phyloP scores from a whole-genome alignment of 2,888 invertebrate species.

The Nebria salina region DNA sequence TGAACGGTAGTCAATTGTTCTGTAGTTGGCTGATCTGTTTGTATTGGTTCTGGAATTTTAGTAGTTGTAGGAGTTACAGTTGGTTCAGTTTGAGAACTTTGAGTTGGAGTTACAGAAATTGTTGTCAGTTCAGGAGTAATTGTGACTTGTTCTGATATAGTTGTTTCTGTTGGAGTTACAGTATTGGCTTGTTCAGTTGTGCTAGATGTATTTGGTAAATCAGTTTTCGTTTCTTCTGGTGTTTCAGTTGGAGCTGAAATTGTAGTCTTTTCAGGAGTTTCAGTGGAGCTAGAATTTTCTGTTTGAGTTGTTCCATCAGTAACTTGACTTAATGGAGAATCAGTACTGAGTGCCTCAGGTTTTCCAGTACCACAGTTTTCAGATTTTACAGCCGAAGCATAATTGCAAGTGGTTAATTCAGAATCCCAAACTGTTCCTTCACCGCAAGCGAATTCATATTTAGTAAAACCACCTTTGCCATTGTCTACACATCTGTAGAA shows the following conservation, averaged over 20 bases:
- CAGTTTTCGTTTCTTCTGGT: background rate
- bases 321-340: background rate
- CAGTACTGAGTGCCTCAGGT: background rate
- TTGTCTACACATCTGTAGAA: slow-evolving; percentile 80
- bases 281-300: slow-evolving; percentile 45
- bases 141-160: background rate
- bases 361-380: slow-evolving; percentile 24
- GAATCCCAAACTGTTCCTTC: slow-evolving; percentile 83
- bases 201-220: background rate
- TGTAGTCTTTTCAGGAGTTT: slow-evolving; percentile 57
- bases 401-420: slow-evolving; percentile 74
- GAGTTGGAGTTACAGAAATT: background rate
- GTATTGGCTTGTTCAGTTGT: background rate
- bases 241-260: background rate
- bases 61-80: background rate
- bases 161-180: background rate
- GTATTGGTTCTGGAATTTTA: background rate
- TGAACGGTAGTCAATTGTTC: background rate
- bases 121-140: background rate
- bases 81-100: slow-evolving; percentile 3
- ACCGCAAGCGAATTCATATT: slow-evolving; percentile 78
- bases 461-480: slow-evolving; percentile 68
- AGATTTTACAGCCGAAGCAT: slow-evolving; percentile 69
- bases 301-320: slow-evolving; percentile 42
- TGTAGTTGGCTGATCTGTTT: slow-evolving; percentile 11